A percentile compares a stretch with the other conserved stretches of the same genome.
Conservation (phyloP, 1,140 invertebrate species). For the Sycophila sp. region DNA sequence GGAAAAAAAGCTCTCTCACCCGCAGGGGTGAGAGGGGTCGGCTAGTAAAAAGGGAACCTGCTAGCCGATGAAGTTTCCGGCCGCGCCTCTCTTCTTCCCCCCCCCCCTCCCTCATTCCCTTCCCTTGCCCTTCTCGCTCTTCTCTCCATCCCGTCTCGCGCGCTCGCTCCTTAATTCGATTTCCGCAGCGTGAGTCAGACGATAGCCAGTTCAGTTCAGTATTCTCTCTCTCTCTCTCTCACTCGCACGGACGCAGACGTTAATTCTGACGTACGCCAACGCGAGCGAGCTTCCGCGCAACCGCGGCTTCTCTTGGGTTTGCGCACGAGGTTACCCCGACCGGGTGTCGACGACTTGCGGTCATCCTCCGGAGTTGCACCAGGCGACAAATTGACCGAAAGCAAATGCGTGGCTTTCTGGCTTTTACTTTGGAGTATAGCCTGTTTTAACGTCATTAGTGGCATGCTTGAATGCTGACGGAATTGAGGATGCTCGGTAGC, state of each 20-base stretch:
- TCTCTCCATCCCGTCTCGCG: too few species aligned
- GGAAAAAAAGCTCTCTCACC: neutral
- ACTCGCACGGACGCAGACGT: neutral
- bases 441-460: too few species aligned
- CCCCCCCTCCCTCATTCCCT: neutral
- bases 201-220: slow-evolving; percentile 23
- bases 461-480: too few species aligned
- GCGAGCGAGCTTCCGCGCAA: neutral
- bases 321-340: too few species aligned
- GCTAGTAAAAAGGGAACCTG: neutral
- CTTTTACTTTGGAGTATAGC: too few species aligned
- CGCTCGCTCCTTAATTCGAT: slow-evolving; percentile 8
- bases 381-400: too few species aligned
- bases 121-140: too few species aligned
- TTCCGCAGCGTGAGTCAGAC: slow-evolving; percentile 33
- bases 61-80: neutral
- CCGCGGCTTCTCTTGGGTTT: too few species aligned
- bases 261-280: neutral
- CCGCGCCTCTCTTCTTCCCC: neutral
- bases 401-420: too few species aligned
- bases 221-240: too few species aligned
- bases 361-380: too few species aligned
- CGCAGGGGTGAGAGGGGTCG: neutral
- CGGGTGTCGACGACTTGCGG: neutral
- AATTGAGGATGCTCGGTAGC: too few species aligned